These are phyloP conservation scores for Paragorgia papillata DNA, from an alignment of 92 coral and sea anemone genomes.

Conservation along the genomic window DNA sequence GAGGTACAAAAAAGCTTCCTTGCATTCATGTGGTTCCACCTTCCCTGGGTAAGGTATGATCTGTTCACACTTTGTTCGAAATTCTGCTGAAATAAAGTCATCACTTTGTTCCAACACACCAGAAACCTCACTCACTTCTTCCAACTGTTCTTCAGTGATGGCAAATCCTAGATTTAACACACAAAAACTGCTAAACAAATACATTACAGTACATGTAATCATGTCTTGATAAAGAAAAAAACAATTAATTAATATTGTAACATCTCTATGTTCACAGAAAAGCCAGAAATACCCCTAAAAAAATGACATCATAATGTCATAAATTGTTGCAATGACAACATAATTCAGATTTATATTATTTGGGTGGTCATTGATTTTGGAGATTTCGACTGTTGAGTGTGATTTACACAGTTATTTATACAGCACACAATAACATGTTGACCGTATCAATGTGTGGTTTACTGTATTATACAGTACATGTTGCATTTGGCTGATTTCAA, in stretches of 20 bases:
- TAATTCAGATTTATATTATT: too few relatives aligned
- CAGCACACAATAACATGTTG: too few relatives aligned
- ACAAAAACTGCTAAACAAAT: neutral
- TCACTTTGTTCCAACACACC: conserved; percentile 14
- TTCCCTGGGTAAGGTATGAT: conserved; percentile 22
- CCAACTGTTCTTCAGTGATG: conserved; percentile 25
- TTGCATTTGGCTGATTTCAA: neutral
- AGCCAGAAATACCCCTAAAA: too few relatives aligned
- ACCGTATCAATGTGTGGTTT: conserved; percentile 8
- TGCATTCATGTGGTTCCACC: conserved; percentile 27
- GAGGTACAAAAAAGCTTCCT: conserved; percentile 26
- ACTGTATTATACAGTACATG: neutral
- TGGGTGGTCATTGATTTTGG: too few relatives aligned
- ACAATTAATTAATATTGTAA: too few relatives aligned
- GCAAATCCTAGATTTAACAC: neutral
- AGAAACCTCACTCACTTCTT: conserved; percentile 37
- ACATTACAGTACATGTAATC: too few relatives aligned
- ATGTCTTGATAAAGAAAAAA: neutral
- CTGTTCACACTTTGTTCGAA: conserved; percentile 24
- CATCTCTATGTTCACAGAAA: too few relatives aligned
- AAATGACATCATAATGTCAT: too few relatives aligned
- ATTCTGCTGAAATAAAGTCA: conserved; percentile 15
- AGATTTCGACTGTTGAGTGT: too few relatives aligned
- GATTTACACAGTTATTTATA: too few relatives aligned
- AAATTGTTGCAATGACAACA: too few relatives aligned